Percentiles rank a stretch among this genome's conserved stretches.
Conservation (phyloP, 2,888 invertebrate species). For the Uloborus plumipes region DNA sequence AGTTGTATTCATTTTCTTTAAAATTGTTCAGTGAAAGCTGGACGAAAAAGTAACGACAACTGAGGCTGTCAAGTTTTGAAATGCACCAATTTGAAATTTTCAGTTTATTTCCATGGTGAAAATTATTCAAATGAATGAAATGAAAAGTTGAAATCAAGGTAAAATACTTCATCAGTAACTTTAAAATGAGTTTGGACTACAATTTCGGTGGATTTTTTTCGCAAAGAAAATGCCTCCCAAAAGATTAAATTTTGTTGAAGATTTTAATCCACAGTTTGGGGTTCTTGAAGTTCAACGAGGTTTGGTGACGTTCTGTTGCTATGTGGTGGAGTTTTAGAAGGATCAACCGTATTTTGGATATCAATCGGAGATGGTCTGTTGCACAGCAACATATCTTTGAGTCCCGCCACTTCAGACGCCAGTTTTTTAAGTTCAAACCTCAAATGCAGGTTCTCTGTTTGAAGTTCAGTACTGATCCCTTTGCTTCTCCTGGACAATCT, state of each 20-base stretch:
- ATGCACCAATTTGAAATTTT: too few relatives aligned
- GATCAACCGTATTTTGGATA: neutral
- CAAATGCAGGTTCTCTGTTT: slow-evolving; percentile 75
- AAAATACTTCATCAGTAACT: too few relatives aligned
- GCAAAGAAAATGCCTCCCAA: too few relatives aligned
- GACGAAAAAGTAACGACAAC: too few relatives aligned
- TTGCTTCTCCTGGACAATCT: slow-evolving; percentile 26
- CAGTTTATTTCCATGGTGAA: too few relatives aligned
- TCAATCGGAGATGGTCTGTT: slow-evolving; percentile 49
- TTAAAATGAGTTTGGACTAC: too few relatives aligned
- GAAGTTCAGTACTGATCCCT: slow-evolving; percentile 74
- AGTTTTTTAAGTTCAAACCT: slow-evolving; percentile 85
- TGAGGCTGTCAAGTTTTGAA: too few relatives aligned
- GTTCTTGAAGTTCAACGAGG: slow-evolving; percentile 31
- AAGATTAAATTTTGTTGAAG: neutral
- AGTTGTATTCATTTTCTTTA: too few relatives aligned
- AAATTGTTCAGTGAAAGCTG: too few relatives aligned
- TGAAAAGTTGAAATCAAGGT: too few relatives aligned
- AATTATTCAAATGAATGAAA: too few relatives aligned
- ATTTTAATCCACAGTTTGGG: neutral
- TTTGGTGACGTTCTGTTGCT: slow-evolving; percentile 58
- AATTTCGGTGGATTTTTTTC: too few relatives aligned
- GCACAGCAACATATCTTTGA: slow-evolving; percentile 75
- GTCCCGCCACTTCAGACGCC: slow-evolving; percentile 90
- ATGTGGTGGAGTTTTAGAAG: slow-evolving; percentile 43